These are phyloP conservation scores for Craterocephalus amniculus DNA, from an alignment of 2,797 vertebrate species.

Conservation along the genomic window DNA sequence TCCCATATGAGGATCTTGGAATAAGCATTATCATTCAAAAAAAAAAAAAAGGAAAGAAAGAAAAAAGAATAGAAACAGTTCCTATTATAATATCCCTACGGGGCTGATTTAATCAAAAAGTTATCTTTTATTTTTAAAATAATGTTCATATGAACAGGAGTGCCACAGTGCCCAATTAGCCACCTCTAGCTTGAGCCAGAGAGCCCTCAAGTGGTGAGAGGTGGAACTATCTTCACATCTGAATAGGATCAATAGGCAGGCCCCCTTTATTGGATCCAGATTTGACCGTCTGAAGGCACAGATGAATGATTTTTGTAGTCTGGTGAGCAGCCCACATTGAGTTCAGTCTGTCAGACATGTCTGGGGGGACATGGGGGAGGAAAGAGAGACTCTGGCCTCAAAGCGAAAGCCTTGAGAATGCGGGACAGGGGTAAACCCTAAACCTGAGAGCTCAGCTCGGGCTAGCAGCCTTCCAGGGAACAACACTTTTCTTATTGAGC, in stretches of 20 bases:
- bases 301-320: constrained; percentile 90
- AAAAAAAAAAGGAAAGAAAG: neutral
- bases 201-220: constrained; percentile 82
- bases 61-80: neutral
- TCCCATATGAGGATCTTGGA: neutral
- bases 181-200: constrained; percentile 69
- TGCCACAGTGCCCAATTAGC: constrained; percentile 13
- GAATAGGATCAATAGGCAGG: constrained; percentile 82
- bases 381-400: constrained; percentile 78
- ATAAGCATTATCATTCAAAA: neutral
- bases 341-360: constrained; percentile 88
- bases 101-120: neutral
- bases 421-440: constrained; percentile 81
- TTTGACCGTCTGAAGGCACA: constrained; percentile 86
- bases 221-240: constrained; percentile 29
- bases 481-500: constrained; percentile 84
- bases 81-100: neutral
- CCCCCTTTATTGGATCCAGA: constrained; percentile 88
- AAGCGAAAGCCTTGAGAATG: constrained; percentile 84
- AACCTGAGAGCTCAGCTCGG: constrained; percentile 81
- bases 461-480: constrained; percentile 75
- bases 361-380: constrained; percentile 81
- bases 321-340: constrained; percentile 84
- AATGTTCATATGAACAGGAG: constrained; percentile 19
- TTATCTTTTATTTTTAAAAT: neutral